phyloP scores from a whole-genome alignment of 2,797 vertebrate genomes.

The Orestias chungarensis region DNA sequence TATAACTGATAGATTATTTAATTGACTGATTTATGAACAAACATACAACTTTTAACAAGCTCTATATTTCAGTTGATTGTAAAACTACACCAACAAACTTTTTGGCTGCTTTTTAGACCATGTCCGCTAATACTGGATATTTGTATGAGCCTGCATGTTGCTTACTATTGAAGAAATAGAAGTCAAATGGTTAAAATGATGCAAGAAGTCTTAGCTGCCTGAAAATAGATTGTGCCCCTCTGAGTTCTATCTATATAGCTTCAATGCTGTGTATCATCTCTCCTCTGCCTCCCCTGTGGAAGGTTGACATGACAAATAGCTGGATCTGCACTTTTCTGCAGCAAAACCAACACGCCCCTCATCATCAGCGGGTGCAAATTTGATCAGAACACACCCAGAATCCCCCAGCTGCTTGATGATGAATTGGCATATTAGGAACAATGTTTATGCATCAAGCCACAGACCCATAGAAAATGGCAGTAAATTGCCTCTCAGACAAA shows the following conservation, averaged over 20 bases:
- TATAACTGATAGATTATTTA: neutral
- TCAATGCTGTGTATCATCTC: conserved; percentile 42
- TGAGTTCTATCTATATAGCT: conserved; percentile 38
- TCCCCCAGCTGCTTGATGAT: conserved; percentile 73
- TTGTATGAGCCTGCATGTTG: neutral
- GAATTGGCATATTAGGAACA: conserved; percentile 75
- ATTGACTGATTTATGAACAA: neutral
- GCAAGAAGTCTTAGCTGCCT: neutral
- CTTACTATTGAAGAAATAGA: neutral
- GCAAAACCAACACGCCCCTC: conserved; percentile 74
- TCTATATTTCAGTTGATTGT: neutral
- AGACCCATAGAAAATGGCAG: conserved; percentile 70
- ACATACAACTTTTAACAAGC: neutral
- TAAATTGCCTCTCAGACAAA: conserved; percentile 76
- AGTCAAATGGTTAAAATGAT: neutral
- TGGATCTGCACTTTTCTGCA: conserved; percentile 79
- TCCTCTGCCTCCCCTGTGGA: conserved; percentile 60
- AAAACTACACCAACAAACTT: neutral
- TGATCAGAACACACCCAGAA: conserved; percentile 74
- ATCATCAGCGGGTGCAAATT: conserved; percentile 77
- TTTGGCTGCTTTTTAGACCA: neutral
- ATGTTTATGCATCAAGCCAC: conserved; percentile 78
- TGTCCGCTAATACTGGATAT: neutral
- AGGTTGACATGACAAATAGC: conserved; percentile 80
- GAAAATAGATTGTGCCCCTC: neutral